Percentiles rank a stretch among this genome's conserved stretches.
These are phyloP conservation scores for Gila robusta DNA, from an alignment of 2,797 vertebrate species.

Conservation along the genomic window DNA sequence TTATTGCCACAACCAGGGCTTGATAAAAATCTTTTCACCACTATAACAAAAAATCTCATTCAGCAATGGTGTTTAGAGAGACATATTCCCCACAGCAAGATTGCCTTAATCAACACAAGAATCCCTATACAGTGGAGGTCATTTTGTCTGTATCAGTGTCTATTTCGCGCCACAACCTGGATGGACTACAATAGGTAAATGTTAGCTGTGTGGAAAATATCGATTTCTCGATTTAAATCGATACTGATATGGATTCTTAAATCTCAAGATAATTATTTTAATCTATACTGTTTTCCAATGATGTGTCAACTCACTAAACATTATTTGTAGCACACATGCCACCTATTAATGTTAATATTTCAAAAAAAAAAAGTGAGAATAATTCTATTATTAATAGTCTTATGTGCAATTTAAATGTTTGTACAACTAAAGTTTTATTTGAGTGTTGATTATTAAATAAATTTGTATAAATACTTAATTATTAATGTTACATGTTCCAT, in stretches of 20 bases:
- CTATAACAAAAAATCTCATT: conserved; percentile 1
- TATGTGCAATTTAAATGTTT: too few species aligned
- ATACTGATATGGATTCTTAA: background rate
- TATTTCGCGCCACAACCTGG: background rate
- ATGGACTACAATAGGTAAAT: background rate
- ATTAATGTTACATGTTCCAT: too few species aligned
- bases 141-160: background rate
- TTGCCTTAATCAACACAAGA: background rate
- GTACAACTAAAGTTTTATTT: too few species aligned
- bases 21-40: background rate
- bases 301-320: background rate
- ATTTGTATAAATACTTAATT: too few species aligned
- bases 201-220: background rate
- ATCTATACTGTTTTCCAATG: background rate
- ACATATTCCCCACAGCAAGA: background rate
- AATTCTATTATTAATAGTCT: background rate
- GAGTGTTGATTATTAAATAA: too few species aligned
- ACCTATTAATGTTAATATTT: background rate
- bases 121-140: background rate
- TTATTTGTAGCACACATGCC: background rate
- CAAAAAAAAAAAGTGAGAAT: background rate
- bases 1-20: background rate
- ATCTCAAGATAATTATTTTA: background rate
- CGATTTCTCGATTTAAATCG: background rate
- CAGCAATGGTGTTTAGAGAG: background rate